Conservation (phyloP, 2,888 invertebrate species). For the Drosophila neonasuta region DNA sequence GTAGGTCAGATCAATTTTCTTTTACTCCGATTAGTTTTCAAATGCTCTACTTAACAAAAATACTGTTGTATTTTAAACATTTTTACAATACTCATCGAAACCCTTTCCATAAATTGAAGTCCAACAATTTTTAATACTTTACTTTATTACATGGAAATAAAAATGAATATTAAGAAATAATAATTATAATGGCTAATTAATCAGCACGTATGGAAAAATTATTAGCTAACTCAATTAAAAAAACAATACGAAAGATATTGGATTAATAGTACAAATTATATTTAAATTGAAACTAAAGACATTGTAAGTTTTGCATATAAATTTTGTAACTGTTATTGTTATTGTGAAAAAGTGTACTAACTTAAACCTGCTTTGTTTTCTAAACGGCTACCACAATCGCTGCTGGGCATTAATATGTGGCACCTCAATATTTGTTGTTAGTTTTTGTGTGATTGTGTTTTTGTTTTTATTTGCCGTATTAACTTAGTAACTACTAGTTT, state of each 20-base stretch:
- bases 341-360: conserved; percentile 66
- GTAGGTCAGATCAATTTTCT: no score
- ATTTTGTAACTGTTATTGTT: conserved; percentile 61
- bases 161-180: conserved; percentile 1
- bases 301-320: conserved; percentile 39
- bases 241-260: conserved; percentile 17
- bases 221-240: background rate
- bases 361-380: conserved; percentile 67
- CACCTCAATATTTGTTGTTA: conserved; percentile 41
- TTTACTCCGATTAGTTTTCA: no score
- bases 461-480: conserved; percentile 44
- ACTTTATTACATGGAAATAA: conserved; percentile 16
- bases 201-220: background rate
- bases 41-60: background rate
- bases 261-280: conserved; percentile 61
- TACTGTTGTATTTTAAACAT: background rate
- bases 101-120: background rate
- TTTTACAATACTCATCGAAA: background rate
- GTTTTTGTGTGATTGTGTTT: conserved; percentile 28
- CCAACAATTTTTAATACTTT: background rate
- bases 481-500: conserved; percentile 48
- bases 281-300: conserved; percentile 69
- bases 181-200: background rate
- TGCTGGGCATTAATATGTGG: conserved; percentile 56
- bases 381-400: conserved; percentile 43